A percentile compares a stretch with the other conserved stretches of the same genome.
Conservation (phyloP, 2,113 vertebrate species). For the Pipa parva region DNA sequence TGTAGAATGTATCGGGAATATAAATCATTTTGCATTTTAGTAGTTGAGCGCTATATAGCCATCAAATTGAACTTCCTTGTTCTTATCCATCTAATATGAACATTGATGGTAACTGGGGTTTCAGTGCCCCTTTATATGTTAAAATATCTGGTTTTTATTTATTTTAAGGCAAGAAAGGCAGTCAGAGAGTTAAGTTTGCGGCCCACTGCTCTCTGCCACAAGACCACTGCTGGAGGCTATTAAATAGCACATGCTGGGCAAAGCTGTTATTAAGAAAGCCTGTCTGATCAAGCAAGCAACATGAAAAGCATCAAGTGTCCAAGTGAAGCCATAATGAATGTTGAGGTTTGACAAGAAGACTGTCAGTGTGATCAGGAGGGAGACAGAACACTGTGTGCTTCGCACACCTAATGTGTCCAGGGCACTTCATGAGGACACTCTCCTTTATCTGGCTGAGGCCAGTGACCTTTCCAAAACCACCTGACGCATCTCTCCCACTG, state of each 20-base stretch:
- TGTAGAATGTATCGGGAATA: too few relatives aligned
- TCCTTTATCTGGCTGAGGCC: constrained; percentile 8
- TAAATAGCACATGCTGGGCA: constrained; percentile 34
- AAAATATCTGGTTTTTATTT: too few relatives aligned
- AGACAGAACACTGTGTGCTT: constrained; percentile 27
- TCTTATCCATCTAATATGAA: too few relatives aligned
- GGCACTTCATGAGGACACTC: constrained; percentile 9
- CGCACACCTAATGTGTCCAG: constrained; percentile 24
- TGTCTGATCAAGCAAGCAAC: constrained; percentile 30
- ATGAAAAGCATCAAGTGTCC: constrained; percentile 28
- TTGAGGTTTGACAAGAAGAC: constrained; percentile 16
- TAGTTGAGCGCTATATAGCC: too few relatives aligned
- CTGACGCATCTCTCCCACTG: background rate
- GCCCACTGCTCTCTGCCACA: constrained; percentile 9
- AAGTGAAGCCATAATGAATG: constrained; percentile 23
- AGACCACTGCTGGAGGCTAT: constrained; percentile 21
- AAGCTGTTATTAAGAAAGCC: constrained; percentile 34
- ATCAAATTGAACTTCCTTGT: too few relatives aligned
- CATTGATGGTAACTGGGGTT: too few relatives aligned
- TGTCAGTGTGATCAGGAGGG: constrained; percentile 13
- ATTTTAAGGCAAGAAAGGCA: background rate
- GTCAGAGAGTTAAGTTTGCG: constrained; percentile 15
- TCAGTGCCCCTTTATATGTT: too few relatives aligned
- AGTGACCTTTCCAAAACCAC: background rate
- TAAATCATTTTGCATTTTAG: too few relatives aligned